A percentile compares a stretch with the other conserved stretches of the same genome.
Evolutionary conservation across 2,113 vertebrate genomes (phyloP).

Genomic region (Protomyctophum bolini): DNA sequence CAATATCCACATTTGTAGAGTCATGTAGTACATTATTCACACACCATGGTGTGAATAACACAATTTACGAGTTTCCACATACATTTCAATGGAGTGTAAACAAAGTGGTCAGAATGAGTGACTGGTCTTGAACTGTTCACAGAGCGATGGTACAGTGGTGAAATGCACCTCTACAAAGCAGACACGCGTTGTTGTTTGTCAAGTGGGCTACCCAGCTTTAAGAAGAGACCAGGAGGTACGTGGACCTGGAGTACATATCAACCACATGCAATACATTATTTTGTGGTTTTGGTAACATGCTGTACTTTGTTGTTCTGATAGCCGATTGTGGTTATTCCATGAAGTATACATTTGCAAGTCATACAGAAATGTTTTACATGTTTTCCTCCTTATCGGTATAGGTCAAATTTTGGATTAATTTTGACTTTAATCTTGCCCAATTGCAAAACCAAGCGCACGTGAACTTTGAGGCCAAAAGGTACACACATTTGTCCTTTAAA

Average conservation of each 20-base stretch:
- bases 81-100: too few species aligned
- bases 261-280: not conserved
- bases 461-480: conserved; percentile 85
- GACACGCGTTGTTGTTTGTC: conserved; percentile 78
- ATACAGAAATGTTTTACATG: not conserved
- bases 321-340: too few species aligned
- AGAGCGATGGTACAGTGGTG: conserved; percentile 85
- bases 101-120: too few species aligned
- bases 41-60: too few species aligned
- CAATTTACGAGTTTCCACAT: too few species aligned
- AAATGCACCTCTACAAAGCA: conserved; percentile 80
- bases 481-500: not conserved
- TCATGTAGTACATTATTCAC: not conserved
- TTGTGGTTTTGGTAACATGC: not conserved
- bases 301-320: too few species aligned
- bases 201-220: conserved; percentile 87
- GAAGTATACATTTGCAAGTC: too few species aligned
- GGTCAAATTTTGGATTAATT: conserved; percentile 86
- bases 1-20: not conserved
- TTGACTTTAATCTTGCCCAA: conserved; percentile 87
- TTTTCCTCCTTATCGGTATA: conserved; percentile 66
- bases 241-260: conserved; percentile 10
- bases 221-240: conserved; percentile 81
- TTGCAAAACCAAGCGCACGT: conserved; percentile 78
- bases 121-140: conserved; percentile 17